Evolutionary conservation across 2,797 vertebrate species (phyloP), one percentile per base, ranked within the genome.

Genomic region (Loriculus beryllinus): DNA sequence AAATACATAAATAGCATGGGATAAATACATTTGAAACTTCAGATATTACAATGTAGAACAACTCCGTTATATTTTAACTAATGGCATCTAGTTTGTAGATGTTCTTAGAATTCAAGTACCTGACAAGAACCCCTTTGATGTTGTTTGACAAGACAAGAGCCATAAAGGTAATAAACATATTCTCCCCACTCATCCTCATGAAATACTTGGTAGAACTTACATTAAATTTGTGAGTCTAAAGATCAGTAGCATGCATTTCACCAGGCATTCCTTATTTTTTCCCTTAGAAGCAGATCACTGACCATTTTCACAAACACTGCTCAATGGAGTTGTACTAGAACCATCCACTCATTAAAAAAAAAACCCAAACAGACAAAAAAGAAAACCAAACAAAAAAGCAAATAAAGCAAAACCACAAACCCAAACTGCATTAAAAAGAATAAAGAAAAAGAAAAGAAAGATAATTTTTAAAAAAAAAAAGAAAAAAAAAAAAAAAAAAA

Each of bases 361-460:
- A 15, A 52, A 29, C 3, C n/a, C n/a, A 22, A 6, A 0, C 6
- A 9, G 15, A 26, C 9, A 14, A 62, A 37, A 22, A 56, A 28
- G 2, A 15, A 43, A 5, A 39, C 39, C 37, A 22, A 6, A 0
- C 9, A 39, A 42, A 42, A 42, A 11, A 29, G 40, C 33, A 35
- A 33, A 56, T 5, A 56, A 56, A 56, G 21, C n/a, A 56, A 56
- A 56, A 21, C 4, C 26, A 35, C 26, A 64, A 48, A 56, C 17
- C 0, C 13, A 64, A 28, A n/a, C 11, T 2, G 11, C 3, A 16
- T 7, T 9, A 31, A 33, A 13, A 15, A 45, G 9, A 20, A 5
- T 22, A 22, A 21, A 12, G 4, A 14, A 33, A 33, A 22, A 56
- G 31, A 33, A 56, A n/a, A 54, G 43, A 56, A 16, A 31, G 6